These are phyloP conservation scores for Falco biarmicus DNA, from an alignment of 2,797 vertebrate species.

Conservation along the genomic window DNA sequence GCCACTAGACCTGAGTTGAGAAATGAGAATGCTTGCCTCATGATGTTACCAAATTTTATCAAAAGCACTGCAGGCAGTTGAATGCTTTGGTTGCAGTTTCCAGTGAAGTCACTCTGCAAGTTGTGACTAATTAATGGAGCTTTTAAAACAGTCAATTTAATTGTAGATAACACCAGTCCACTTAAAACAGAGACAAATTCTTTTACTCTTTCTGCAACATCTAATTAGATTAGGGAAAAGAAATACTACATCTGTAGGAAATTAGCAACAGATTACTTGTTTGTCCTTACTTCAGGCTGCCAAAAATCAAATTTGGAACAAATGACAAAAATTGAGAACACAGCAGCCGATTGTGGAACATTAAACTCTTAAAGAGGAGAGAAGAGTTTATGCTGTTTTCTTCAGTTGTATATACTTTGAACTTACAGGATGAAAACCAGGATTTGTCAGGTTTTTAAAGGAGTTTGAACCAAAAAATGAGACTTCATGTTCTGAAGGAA, in stretches of 20 bases:
- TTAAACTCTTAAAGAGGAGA: neutral
- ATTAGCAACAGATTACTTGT: constrained; percentile 24
- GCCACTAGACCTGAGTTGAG: neutral
- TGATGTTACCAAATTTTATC: neutral
- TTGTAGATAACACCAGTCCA: neutral
- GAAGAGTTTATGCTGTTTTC: neutral
- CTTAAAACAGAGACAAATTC: neutral
- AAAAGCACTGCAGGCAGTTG: neutral
- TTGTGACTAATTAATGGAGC: neutral
- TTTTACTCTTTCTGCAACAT: neutral
- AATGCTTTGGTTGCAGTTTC: neutral
- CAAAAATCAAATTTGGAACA: constrained; percentile 30
- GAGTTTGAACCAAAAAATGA: neutral
- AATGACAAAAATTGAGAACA: constrained; percentile 33
- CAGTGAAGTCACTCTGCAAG: neutral
- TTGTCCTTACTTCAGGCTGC: neutral
- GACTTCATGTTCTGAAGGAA: neutral
- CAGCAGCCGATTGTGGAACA: neutral
- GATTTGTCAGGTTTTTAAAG: neutral
- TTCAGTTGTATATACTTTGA: neutral
- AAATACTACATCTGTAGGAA: constrained; percentile 25
- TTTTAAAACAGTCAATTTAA: neutral
- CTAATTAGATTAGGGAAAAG: neutral
- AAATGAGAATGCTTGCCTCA: neutral
- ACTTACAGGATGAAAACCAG: neutral